Conservation (phyloP, 2,113 vertebrate species). For the Clarias macrocephalus region DNA sequence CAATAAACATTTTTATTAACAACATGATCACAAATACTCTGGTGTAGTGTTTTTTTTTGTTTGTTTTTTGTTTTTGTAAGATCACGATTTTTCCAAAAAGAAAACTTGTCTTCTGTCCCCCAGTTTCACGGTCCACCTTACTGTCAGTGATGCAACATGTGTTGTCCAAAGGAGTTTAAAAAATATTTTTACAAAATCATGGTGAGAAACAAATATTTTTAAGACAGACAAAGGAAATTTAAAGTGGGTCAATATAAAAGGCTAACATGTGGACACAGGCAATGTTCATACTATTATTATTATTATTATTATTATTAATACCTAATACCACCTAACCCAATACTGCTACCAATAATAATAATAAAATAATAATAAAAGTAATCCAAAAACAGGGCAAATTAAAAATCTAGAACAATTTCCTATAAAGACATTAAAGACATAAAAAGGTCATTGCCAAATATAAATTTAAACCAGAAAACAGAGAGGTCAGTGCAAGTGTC, state of each 20-base stretch:
- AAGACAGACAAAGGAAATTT: slow-evolving; percentile 56
- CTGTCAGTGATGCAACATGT: slow-evolving; percentile 69
- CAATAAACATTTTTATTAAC: slow-evolving; percentile 95
- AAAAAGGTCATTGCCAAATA: slow-evolving; percentile 71
- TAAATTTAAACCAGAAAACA: slow-evolving; percentile 63
- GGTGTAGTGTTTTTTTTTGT: slow-evolving; percentile 70
- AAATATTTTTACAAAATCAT: slow-evolving; percentile 62
- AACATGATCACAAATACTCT: slow-evolving; percentile 90
- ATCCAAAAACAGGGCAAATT: slow-evolving; percentile 63
- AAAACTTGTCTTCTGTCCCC: slow-evolving; percentile 69
- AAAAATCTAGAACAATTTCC: slow-evolving; percentile 70
- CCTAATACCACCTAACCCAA: slow-evolving; percentile 60
- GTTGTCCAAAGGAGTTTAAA: slow-evolving; percentile 72
- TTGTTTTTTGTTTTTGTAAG: slow-evolving; percentile 73
- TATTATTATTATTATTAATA: slow-evolving; percentile 60
- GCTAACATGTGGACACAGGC: slow-evolving; percentile 79
- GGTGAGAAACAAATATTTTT: slow-evolving; percentile 74
- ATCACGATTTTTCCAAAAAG: slow-evolving; percentile 72
- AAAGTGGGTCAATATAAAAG: slow-evolving; percentile 84
- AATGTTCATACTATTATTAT: slow-evolving; percentile 66
- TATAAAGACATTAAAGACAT: slow-evolving; percentile 71
- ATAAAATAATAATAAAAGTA: slow-evolving; percentile 64
- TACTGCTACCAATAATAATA: slow-evolving; percentile 65
- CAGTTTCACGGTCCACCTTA: slow-evolving; percentile 66
- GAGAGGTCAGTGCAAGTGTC: slow-evolving; percentile 65